Evolutionary conservation across 2,797 vertebrate genomes (phyloP), one percentile per base, ranked within the genome.

Genomic region (Chloroceryle amazona): DNA sequence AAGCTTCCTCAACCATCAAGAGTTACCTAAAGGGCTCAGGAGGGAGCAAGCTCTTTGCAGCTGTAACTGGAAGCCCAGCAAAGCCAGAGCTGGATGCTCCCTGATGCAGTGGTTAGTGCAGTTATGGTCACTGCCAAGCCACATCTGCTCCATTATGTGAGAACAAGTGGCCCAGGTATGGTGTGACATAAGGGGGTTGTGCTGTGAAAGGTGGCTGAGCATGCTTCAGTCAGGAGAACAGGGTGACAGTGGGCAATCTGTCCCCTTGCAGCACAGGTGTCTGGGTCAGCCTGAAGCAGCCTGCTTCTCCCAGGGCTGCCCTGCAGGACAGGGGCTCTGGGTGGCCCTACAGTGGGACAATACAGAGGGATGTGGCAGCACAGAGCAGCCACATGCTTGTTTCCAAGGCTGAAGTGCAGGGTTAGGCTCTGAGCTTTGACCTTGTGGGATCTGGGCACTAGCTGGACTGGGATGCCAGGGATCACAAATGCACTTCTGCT

Each of bases 161-260:
- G 39, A 75, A 79, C 6, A 2, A 63, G 33, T 58, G 52, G 39
- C 76, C 35, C n/a, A 20, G 49, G 39, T 29, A 1, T 49, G 67
- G 58, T 54, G 58, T 58, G 81, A 49, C 35, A 29, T 25, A 3
- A 3, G 39, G 39, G 17, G 18, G 18, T 58, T 35, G 20, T 46
- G 42, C 49, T 41, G n/a, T 2, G 1, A 41, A 80, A 75, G 22
- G 33, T 20, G 46, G 35, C 22, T 85, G 46, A 62, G 44, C 11
- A 1, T 37, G 39, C 20, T 13, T 25, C 35, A 26, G 35, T 0
- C 0, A 54, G 65, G 35, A 81, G 42, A 75, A 54, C 3, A 0
- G 11, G 19, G 29, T 6, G 4, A 17, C 6, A 5, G 6, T 51
- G 52, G 16, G 67, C n/a, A 91, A 22, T n/a, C 46, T 71, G 57